Conservation (phyloP, 2,888 invertebrate genomes). For the Agrotis exclamationis region DNA sequence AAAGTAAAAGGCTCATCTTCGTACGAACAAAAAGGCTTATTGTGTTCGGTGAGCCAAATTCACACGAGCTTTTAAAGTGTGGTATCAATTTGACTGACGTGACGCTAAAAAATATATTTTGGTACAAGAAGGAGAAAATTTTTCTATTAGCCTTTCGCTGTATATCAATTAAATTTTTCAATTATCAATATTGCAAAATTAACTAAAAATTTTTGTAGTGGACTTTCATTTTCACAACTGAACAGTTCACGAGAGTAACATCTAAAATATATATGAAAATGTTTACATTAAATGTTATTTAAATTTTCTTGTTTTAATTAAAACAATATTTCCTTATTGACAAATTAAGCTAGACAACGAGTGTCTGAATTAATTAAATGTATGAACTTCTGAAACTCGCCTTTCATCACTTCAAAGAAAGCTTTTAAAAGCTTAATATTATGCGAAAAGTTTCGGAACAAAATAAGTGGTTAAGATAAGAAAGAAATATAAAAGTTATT, state of each 20-base stretch:
- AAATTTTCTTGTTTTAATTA: no score
- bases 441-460: slow-evolving; percentile 73
- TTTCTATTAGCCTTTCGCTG: background rate
- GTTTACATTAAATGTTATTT: no score
- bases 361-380: slow-evolving; percentile 22
- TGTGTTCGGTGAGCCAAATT: slow-evolving; percentile 79
- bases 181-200: no score
- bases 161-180: background rate
- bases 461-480: slow-evolving; percentile 51
- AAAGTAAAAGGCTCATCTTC: slow-evolving; percentile 78
- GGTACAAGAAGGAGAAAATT: slow-evolving; percentile 9
- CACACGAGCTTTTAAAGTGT: slow-evolving; percentile 68
- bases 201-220: background rate
- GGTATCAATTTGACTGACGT: slow-evolving; percentile 27
- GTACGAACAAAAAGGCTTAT: slow-evolving; percentile 83
- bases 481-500: slow-evolving; percentile 44
- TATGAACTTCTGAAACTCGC: slow-evolving; percentile 65
- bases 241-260: no score
- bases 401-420: slow-evolving; percentile 71
- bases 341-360: slow-evolving; percentile 16
- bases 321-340: background rate
- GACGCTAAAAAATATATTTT: slow-evolving; percentile 19
- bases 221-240: background rate
- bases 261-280: no score
- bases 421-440: slow-evolving; percentile 73